A percentile compares a stretch with the other conserved stretches of the same genome.
phyloP scores from a whole-genome alignment of 1,140 invertebrate genomes.

The Hycleus phaleratus region DNA sequence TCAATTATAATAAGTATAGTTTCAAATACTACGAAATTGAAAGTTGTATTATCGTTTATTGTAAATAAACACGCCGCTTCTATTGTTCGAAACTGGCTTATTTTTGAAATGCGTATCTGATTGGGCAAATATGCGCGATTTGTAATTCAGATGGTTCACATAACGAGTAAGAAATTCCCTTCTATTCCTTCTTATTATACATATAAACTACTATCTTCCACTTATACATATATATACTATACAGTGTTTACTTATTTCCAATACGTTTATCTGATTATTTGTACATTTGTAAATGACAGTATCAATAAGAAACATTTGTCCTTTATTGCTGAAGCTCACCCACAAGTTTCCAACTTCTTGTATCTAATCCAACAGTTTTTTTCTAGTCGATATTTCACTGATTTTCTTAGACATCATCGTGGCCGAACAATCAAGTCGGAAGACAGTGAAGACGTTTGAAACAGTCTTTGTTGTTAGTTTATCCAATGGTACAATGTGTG shows the following conservation, averaged over 20 bases:
- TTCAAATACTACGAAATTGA: neutral
- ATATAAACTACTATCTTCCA: too few relatives aligned
- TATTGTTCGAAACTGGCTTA: neutral
- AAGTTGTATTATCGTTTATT: neutral
- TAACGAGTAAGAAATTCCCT: slow-evolving; percentile 20
- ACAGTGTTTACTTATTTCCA: slow-evolving; percentile 11
- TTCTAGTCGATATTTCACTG: too few relatives aligned
- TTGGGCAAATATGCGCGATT: slow-evolving; percentile 12
- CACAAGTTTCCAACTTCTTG: neutral
- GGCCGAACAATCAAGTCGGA: too few relatives aligned
- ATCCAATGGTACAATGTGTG: too few relatives aligned
- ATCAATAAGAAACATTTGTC: slow-evolving; percentile 34
- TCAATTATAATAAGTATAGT: slow-evolving; percentile 10
- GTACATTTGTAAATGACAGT: slow-evolving; percentile 35
- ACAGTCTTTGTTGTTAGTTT: too few relatives aligned
- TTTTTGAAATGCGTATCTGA: slow-evolving; percentile 7
- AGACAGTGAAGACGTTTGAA: too few relatives aligned
- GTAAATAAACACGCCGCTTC: neutral
- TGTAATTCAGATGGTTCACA: slow-evolving; percentile 14
- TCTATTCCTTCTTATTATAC: too few relatives aligned
- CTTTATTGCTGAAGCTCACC: slow-evolving; percentile 13
- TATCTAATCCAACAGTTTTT: too few relatives aligned
- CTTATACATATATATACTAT: neutral
- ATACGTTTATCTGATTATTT: slow-evolving; percentile 22
- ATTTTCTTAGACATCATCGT: too few relatives aligned